phyloP scores from a whole-genome alignment of 2,797 vertebrate species.

The Phrynocephalus forsythii region DNA sequence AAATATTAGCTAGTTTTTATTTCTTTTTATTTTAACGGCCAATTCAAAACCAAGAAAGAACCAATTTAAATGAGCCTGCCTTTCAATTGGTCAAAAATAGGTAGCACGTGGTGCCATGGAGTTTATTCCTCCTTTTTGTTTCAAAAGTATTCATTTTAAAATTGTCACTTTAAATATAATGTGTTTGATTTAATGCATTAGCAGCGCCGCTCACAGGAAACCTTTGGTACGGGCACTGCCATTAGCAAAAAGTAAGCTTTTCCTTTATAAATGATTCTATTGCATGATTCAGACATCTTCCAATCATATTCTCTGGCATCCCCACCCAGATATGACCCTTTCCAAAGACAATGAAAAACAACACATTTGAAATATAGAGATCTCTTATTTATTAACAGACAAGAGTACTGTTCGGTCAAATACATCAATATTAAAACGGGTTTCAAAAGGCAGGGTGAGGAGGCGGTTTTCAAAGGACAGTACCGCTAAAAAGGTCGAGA shows the following conservation, averaged over 20 bases:
- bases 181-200: background rate
- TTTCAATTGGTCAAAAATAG: background rate
- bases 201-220: background rate
- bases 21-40: background rate
- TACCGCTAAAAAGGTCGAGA: slow-evolving; percentile 51
- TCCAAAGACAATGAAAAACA: slow-evolving; percentile 34
- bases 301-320: background rate
- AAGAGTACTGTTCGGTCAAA: slow-evolving; percentile 57
- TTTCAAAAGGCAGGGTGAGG: slow-evolving; percentile 56
- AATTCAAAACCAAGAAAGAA: background rate
- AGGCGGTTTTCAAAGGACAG: slow-evolving; percentile 56
- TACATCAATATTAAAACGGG: slow-evolving; percentile 67
- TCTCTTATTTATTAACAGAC: slow-evolving; percentile 65
- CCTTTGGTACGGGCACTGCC: background rate
- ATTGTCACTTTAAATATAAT: no score
- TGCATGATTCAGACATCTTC: background rate
- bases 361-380: slow-evolving; percentile 64
- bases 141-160: no score
- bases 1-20: background rate
- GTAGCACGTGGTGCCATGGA: background rate
- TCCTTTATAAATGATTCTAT: background rate
- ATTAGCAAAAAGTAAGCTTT: background rate
- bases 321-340: background rate
- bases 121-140: no score
- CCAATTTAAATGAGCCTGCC: background rate